phyloP scores from a whole-genome alignment of 1,140 invertebrate genomes.

The Drosophila tropicalis region DNA sequence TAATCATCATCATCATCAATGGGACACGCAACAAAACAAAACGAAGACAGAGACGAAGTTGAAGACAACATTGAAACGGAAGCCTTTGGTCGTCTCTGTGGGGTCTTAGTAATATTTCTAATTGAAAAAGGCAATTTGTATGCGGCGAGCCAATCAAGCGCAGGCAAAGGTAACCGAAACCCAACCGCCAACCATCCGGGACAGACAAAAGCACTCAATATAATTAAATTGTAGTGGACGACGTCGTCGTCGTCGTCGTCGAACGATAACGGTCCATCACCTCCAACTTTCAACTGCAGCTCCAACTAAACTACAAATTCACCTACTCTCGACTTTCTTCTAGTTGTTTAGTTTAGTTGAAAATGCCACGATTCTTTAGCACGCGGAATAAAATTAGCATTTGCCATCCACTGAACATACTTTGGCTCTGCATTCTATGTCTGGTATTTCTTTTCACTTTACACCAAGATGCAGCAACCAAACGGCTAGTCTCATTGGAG shows the following conservation, averaged over 20 bases:
- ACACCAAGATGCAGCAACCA: neutral
- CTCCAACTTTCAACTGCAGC: neutral
- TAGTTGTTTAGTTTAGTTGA: conserved; percentile 25
- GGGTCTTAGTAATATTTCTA: conserved; percentile 69
- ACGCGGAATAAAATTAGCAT: conserved; percentile 60
- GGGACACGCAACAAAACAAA: conserved; percentile 35
- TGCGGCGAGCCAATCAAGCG: conserved; percentile 62
- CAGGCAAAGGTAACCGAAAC: conserved; percentile 13
- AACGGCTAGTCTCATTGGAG: too few species aligned
- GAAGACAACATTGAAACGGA: conserved; percentile 3
- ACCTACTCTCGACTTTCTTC: neutral
- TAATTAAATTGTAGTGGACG: conserved; percentile 68
- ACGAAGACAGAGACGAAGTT: conserved; percentile 15
- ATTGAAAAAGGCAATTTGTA: conserved; percentile 81
- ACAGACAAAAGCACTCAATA: conserved; percentile 77
- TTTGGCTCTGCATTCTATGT: conserved; percentile 31
- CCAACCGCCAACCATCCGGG: conserved; percentile 2
- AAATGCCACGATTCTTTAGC: conserved; percentile 54
- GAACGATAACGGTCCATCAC: conserved; percentile 23
- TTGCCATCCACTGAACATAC: conserved; percentile 36
- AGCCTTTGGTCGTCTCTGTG: conserved; percentile 43
- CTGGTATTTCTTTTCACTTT: conserved; percentile 21
- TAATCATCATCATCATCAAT: conserved; percentile 45
- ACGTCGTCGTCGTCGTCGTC: neutral
- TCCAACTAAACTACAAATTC: conserved; percentile 25